Conservation (phyloP, 2,888 invertebrate genomes). For the Tetanocera ferruginea region DNA sequence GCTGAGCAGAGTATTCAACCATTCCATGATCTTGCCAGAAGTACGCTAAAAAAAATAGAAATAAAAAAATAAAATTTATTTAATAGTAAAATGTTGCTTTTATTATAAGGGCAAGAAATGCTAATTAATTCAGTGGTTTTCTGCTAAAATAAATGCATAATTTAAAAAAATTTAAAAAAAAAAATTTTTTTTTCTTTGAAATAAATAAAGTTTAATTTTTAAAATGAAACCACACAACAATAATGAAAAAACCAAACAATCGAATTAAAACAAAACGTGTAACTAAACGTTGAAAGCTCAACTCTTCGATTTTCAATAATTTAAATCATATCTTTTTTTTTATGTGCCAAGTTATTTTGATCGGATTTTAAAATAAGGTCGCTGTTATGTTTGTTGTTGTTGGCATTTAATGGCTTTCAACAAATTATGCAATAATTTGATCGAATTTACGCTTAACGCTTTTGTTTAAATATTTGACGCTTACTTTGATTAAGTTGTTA, state of each 20-base stretch:
- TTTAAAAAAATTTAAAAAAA: neutral
- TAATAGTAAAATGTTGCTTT: neutral
- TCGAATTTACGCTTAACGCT: neutral
- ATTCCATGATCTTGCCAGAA: conserved; percentile 45
- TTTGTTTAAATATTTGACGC: conserved; percentile 9
- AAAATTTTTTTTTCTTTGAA: conserved; percentile 3
- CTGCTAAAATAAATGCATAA: neutral
- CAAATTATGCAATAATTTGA: conserved; percentile 21
- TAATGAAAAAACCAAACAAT: neutral
- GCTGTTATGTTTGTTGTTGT: conserved; percentile 36
- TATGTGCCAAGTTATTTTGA: no score
- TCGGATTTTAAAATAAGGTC: conserved; percentile 43
- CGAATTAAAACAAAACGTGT: neutral
- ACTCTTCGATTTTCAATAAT: no score
- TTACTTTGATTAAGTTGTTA: neutral
- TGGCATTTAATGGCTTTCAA: conserved; percentile 41
- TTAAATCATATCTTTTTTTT: no score
- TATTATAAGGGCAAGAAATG: neutral
- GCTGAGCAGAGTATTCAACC: conserved; percentile 50
- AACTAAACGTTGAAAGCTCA: neutral
- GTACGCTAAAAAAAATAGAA: no score
- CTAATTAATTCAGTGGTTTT: conserved; percentile 28
- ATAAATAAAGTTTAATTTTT: neutral
- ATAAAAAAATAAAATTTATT: no score
- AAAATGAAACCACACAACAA: no score